Base-by-base conservation (phyloP, 2,888 invertebrate species). In the Biston stratarius region DNA sequence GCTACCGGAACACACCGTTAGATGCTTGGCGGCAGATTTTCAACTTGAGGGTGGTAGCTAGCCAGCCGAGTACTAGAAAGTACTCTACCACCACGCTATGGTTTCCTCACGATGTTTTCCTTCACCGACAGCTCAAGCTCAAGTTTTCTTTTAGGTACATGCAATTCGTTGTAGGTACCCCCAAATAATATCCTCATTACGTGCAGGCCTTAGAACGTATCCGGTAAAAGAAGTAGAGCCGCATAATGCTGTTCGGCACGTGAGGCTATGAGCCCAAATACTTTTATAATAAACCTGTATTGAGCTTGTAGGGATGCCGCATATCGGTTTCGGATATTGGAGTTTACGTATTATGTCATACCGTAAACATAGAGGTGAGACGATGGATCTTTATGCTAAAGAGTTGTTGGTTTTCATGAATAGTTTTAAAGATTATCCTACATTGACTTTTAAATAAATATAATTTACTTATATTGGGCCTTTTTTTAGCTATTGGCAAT, bases 211-310 rank as follows among this genome's bases (percentile, higher is more conserved):
- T 64, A 65, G 49, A 60, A 55, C 62, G 48, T 62, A 59, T 67
- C 52, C 59, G 48, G 55, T 45, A 60, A 51, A 63, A 63, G 59
- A 67, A 60, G 63, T 61, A 64, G 44, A 49, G 47, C 60, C 60
- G 56, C 61, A 64, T 69, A 61, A 69, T 69, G 67, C 66, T 73
- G 62, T 64, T 69, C 74, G 74, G 74, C 74, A 75, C 75, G 74
- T 77, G 70, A 75, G 71, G 69, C 67, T 61, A 62, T 65, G 71
- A 69, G 56, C 74, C 68, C 69, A 71, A 76, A 74, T 74, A 72
- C 71, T 68, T 71, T 74, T 71, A 69, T 68, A 70, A 72, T 71
- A 72, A 74, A 74, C 68, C 64, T 64, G 67, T 64, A 70, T 65
- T 59, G 68, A 63, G 63, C 65, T 64, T 69, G 68, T 69, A 63